These are phyloP conservation scores for Himalopsyche anomala DNA, from an alignment of 2,888 invertebrate species.

Conservation along the genomic window DNA sequence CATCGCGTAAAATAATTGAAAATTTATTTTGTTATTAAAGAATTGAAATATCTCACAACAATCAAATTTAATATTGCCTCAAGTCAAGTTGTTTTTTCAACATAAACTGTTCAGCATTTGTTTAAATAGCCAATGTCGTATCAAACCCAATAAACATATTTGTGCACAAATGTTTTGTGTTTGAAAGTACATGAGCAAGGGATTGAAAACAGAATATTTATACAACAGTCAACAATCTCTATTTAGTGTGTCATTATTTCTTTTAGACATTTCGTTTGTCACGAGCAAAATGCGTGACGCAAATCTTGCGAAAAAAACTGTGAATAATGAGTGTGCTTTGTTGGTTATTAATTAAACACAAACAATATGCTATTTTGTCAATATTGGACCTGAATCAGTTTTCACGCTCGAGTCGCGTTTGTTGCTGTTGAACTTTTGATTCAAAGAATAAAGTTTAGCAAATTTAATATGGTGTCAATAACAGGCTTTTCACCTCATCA, in stretches of 20 bases:
- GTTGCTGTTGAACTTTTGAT: slow-evolving; percentile 30
- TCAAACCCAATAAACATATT: slow-evolving; percentile 19
- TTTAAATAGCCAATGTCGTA: neutral
- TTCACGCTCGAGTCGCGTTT: neutral
- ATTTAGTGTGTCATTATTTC: slow-evolving; percentile 15
- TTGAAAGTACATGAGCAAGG: neutral
- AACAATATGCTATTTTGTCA: slow-evolving; percentile 13
- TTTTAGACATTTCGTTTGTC: neutral
- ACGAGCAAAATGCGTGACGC: slow-evolving; percentile 19
- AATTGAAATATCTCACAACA: neutral
- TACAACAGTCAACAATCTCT: slow-evolving; percentile 31
- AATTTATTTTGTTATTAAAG: too few relatives aligned
- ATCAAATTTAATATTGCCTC: neutral
- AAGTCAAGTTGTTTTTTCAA: slow-evolving; percentile 33
- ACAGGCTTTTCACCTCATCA: neutral
- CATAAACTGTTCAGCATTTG: neutral
- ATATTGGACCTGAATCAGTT: neutral
- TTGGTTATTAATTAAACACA: slow-evolving; percentile 33
- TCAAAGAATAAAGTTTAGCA: slow-evolving; percentile 5
- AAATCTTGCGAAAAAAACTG: slow-evolving; percentile 9
- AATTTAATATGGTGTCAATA: neutral
- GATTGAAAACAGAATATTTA: neutral
- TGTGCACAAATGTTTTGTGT: slow-evolving; percentile 34
- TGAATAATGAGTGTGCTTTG: neutral
- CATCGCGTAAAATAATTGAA: too few relatives aligned